phyloP scores from a whole-genome alignment of 2,797 vertebrate species.

The Halcyon chelicuti region DNA sequence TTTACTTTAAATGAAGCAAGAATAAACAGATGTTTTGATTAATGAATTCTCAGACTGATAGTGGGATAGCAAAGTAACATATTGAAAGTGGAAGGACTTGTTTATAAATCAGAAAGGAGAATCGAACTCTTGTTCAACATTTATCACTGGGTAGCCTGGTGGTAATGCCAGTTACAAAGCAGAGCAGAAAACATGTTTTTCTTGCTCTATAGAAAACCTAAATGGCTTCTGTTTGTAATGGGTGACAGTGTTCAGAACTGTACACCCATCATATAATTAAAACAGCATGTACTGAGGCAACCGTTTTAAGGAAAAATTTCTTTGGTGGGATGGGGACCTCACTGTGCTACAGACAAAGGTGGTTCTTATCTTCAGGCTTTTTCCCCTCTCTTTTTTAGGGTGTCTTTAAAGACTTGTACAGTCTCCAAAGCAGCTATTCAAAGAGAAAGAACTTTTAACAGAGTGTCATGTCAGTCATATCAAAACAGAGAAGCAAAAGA shows the following conservation, averaged over 20 bases:
- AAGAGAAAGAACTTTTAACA: constrained; percentile 18
- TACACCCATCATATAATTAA: neutral
- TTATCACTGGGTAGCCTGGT: neutral
- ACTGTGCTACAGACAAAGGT: neutral
- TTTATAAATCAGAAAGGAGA: neutral
- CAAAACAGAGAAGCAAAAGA: constrained; percentile 18
- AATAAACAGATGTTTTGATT: neutral
- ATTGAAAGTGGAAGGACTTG: neutral
- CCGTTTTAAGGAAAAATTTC: neutral
- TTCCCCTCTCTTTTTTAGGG: neutral
- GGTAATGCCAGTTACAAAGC: neutral
- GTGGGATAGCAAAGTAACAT: neutral
- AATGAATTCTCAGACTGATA: neutral
- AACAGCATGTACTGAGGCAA: neutral
- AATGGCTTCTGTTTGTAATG: neutral
- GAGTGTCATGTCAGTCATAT: constrained; percentile 18
- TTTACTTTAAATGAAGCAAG: neutral
- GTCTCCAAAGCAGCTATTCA: neutral
- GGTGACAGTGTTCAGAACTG: neutral
- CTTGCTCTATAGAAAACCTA: neutral
- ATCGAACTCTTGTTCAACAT: neutral
- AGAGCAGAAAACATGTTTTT: neutral
- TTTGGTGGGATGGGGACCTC: fast-evolving
- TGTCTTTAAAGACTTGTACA: neutral
- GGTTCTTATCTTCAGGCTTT: neutral